Base-by-base conservation (phyloP, 1,140 invertebrate genomes). In the Rhagoletis zephyria region DNA sequence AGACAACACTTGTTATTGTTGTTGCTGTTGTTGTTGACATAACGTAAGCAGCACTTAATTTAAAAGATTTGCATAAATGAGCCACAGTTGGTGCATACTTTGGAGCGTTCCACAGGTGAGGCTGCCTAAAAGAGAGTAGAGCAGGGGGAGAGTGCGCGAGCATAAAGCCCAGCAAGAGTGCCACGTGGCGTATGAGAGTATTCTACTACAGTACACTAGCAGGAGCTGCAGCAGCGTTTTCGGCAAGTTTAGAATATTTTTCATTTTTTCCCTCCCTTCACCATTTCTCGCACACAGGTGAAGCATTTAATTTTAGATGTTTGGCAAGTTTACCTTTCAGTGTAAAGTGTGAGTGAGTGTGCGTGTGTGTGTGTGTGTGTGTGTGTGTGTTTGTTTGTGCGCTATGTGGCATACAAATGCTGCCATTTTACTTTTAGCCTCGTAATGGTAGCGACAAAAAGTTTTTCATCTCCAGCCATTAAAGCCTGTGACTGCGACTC, bases 41-140 rank as follows among this genome's bases (percentile, higher is more conserved):
- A 12, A 74, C 30, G 67, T 74, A 74, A 74, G 67, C 67, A 74
- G 67, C 67, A 74, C 67, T 74, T 74, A 74, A 74, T 74, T 74
- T 74, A 74, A 74, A 74, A 74, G 67, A 74, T 74, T 74, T 74
- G 67, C 67, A 74, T 74, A 74, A 74, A 74, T 74, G 67, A 74
- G 67, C 67, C 40, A 48, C 67, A 74, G 67, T 74, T 74, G 67
- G 12, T 48, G 42, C 67, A 42, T 16, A 45, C 12, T 40, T 74
- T 45, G 10, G 30, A 4, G 14, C 6, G 67, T 12, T 12, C 40
- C 12, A 14, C 61, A 63, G 61, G 10, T 56, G 2, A 56, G 51
- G 0, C 51, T 56, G 51, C 10, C 5, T 56, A 2, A 56, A 6
- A 56, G 5, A 56, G 51, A 56, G 9, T 56, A 56, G 51, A 56